Conservation (phyloP, 2,797 vertebrate genomes). For the Miichthys miiuy region DNA sequence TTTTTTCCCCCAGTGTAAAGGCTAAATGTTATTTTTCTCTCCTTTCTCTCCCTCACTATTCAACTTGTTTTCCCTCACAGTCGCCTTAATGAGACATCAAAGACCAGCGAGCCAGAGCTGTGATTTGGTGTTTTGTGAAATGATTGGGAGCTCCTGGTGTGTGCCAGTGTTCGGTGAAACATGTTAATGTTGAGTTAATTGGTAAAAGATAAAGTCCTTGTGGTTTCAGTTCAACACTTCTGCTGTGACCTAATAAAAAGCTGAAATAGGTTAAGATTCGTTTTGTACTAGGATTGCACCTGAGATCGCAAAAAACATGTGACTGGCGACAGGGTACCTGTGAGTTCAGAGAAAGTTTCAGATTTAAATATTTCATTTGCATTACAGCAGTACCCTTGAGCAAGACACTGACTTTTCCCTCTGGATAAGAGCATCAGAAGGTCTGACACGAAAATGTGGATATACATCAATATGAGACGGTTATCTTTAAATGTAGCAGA, state of each 20-base stretch:
- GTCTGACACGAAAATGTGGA: constrained; percentile 2
- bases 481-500: constrained; percentile 58
- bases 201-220: constrained; percentile 9
- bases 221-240: constrained; percentile 29
- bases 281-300: constrained; percentile 2
- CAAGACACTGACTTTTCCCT: not conserved
- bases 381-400: not conserved
- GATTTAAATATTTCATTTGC: not conserved
- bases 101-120: constrained; percentile 61
- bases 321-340: not conserved
- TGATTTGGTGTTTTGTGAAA: constrained; percentile 69
- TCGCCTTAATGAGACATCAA: constrained; percentile 81
- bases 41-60: constrained; percentile 60
- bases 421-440: not conserved
- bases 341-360: not conserved
- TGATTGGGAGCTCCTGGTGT: constrained; percentile 44
- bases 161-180: constrained; percentile 42
- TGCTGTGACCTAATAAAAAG: constrained; percentile 48
- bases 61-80: constrained; percentile 65
- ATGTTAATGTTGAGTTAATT: constrained; percentile 8
- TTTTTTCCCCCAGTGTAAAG: constrained; percentile 68
- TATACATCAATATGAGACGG: constrained; percentile 49
- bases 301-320: not conserved
- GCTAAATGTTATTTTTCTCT: constrained; percentile 82
- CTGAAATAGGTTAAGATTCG: not conserved